Evolutionary conservation across 1,140 invertebrate genomes (phyloP).

Genomic region (Branchinecta lynchi): DNA sequence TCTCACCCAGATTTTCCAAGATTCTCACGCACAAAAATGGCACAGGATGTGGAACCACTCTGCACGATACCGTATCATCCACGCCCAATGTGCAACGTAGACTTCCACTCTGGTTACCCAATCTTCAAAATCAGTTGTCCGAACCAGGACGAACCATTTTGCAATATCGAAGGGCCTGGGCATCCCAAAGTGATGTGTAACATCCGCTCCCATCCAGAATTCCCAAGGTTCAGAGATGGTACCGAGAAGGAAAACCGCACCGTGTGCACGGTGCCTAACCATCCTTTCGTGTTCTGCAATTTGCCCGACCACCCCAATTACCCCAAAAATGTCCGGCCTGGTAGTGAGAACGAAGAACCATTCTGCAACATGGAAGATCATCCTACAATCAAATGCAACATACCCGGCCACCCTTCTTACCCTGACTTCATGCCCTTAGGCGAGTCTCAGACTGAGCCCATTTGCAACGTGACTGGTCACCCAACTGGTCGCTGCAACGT

Average conservation of each 20-base stretch:
- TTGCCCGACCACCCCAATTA: conserved; percentile 19
- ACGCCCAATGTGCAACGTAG: conserved; percentile 19
- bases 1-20: conserved; percentile 18
- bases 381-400: conserved; percentile 17
- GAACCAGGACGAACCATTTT: background rate
- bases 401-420: conserved; percentile 19
- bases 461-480: conserved; percentile 18
- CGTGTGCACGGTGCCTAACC: conserved; percentile 14
- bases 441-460: conserved; percentile 14
- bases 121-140: conserved; percentile 1
- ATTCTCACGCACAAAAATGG: conserved; percentile 9
- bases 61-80: conserved; percentile 14
- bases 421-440: conserved; percentile 17
- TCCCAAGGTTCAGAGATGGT: background rate
- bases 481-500: conserved; percentile 18
- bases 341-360: background rate
- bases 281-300: conserved; percentile 18
- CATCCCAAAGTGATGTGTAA: conserved; percentile 19
- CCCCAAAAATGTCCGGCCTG: conserved; percentile 14
- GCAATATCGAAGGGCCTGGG: background rate
- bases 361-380: conserved; percentile 20
- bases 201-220: conserved; percentile 17
- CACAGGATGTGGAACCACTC: conserved; percentile 14
- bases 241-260: background rate
- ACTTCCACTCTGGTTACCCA: conserved; percentile 19